Conservation (phyloP, 2,113 vertebrate species). For the Benitochromis conjunctus region DNA sequence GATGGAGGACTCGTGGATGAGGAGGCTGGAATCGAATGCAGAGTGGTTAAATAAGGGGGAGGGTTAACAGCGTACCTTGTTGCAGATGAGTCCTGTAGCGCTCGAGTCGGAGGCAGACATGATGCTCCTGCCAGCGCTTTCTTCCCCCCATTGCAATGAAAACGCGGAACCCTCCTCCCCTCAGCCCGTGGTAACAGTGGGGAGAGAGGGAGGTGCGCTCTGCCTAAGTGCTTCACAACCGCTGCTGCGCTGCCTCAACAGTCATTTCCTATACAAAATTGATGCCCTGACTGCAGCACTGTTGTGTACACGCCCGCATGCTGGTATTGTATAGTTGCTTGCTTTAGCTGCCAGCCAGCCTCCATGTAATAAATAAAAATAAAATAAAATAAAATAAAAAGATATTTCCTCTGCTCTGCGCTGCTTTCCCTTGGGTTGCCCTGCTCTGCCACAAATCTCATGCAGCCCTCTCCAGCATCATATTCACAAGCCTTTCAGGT, state of each 20-base stretch:
- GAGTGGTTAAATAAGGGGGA: constrained; percentile 5
- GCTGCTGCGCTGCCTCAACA: constrained; percentile 58
- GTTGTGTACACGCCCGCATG: constrained; percentile 36
- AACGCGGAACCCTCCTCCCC: constrained; percentile 56
- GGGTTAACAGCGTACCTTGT: constrained; percentile 71
- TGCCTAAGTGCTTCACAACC: constrained; percentile 67
- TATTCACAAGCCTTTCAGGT: neutral
- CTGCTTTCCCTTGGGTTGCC: neutral
- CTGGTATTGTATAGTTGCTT: constrained; percentile 17
- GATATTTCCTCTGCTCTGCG: neutral
- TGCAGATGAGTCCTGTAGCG: constrained; percentile 74
- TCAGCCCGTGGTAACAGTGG: constrained; percentile 49
- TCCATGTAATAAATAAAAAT: neutral
- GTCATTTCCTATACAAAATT: constrained; percentile 72
- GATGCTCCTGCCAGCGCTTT: constrained; percentile 56
- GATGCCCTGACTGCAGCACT: constrained; percentile 71
- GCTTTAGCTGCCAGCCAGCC: constrained; percentile 28
- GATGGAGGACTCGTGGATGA: neutral
- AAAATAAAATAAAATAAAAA: neutral
- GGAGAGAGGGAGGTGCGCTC: constrained; percentile 29
- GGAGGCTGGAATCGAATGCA: constrained; percentile 31
- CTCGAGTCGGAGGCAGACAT: constrained; percentile 77
- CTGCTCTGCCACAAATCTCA: neutral
- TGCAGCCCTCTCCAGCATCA: neutral
- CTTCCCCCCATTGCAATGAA: constrained; percentile 61